Conservation (phyloP, 2,113 vertebrate genomes). For the Mastomys natalensis region DNA sequence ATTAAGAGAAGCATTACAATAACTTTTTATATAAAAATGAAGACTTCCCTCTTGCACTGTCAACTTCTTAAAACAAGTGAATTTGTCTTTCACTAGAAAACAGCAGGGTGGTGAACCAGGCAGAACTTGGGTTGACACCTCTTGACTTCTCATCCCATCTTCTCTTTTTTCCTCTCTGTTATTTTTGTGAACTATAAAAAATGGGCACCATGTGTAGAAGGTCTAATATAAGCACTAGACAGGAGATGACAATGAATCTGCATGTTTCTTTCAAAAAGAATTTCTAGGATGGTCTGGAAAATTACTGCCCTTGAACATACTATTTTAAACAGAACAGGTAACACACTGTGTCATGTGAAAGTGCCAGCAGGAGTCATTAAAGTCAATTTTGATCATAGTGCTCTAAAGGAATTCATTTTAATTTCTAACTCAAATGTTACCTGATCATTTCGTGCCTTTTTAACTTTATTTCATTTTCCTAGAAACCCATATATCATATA, state of each 20-base stretch:
- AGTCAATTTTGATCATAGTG: neutral
- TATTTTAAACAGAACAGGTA: neutral
- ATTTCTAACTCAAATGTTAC: neutral
- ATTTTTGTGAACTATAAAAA: neutral
- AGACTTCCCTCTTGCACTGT: neutral
- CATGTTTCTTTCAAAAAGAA: neutral
- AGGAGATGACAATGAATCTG: neutral
- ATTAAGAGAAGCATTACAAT: neutral
- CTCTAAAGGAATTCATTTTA: neutral
- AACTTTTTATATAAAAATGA: neutral
- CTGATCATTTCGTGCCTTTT: neutral
- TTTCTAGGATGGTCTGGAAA: neutral
- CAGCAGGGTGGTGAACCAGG: neutral
- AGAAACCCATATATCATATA: neutral
- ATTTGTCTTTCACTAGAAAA: neutral
- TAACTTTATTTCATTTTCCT: neutral
- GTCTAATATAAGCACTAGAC: no score
- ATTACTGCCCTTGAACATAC: neutral
- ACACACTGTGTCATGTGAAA: neutral
- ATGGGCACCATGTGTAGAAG: neutral
- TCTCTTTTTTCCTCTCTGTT: neutral
- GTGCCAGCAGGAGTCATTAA: neutral
- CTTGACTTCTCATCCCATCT: neutral
- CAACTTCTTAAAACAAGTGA: neutral
- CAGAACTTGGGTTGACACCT: neutral